Conservation (phyloP, 1,140 invertebrate species). For the Nylanderia fulva region DNA sequence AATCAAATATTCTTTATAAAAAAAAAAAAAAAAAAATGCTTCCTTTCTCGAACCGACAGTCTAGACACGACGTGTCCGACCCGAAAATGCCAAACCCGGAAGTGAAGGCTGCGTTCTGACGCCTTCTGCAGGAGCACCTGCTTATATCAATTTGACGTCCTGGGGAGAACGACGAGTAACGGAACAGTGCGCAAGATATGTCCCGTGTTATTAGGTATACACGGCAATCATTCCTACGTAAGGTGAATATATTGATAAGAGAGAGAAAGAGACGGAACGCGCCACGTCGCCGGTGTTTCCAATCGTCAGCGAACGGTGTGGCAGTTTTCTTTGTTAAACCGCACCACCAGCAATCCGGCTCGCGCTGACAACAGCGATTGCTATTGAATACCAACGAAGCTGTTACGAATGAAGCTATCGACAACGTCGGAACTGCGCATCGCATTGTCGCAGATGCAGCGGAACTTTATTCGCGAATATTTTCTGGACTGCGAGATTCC, state of each 20-base stretch:
- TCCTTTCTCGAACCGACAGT: too few species aligned
- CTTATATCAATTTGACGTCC: slow-evolving; percentile 25
- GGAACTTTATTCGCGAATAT: not conserved
- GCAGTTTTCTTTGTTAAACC: slow-evolving; percentile 34
- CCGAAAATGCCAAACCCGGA: too few species aligned
- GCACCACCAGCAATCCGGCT: slow-evolving; percentile 13
- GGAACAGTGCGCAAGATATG: not conserved
- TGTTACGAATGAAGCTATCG: slow-evolving; percentile 32
- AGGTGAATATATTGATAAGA: slow-evolving; percentile 18
- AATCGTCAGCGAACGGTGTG: slow-evolving; percentile 53
- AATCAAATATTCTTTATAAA: too few species aligned
- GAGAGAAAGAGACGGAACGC: not conserved
- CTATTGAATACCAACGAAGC: slow-evolving; percentile 48
- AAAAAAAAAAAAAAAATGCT: too few species aligned
- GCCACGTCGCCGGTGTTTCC: slow-evolving; percentile 20
- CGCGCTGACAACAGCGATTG: slow-evolving; percentile 30
- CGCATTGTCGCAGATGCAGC: not conserved
- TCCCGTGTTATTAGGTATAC: slow-evolving; percentile 5
- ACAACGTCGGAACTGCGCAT: slow-evolving; percentile 27
- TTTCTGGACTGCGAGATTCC: not conserved
- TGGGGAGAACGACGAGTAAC: slow-evolving; percentile 15
- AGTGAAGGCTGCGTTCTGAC: too few species aligned
- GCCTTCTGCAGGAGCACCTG: slow-evolving; percentile 10
- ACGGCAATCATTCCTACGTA: slow-evolving; percentile 9
- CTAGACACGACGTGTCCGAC: too few species aligned